A percentile compares a stretch with the other conserved stretches of the same genome.
Evolutionary conservation across 2,113 vertebrate genomes (phyloP).

Genomic region (Tragelaphus scriptus): DNA sequence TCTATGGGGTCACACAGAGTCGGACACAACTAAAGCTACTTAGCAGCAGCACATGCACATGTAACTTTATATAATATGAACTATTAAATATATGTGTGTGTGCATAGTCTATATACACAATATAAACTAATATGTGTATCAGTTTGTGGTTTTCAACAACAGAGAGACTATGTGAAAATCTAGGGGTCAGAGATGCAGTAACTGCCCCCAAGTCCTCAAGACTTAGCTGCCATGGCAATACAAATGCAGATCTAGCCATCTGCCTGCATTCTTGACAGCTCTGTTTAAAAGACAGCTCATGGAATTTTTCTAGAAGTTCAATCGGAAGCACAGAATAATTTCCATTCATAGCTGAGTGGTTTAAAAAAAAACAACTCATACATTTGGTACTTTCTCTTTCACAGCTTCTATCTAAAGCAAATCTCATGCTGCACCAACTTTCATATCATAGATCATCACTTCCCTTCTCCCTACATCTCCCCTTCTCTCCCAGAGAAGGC

Average conservation of each 20-base stretch:
- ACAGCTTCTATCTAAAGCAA: neutral
- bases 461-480: neutral
- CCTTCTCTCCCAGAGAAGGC: neutral
- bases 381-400: neutral
- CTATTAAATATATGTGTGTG: neutral
- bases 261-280: neutral
- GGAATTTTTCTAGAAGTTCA: constrained; percentile 1
- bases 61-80: neutral
- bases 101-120: neutral
- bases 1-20: too few relatives aligned
- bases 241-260: neutral
- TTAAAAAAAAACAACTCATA: neutral
- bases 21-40: too few relatives aligned
- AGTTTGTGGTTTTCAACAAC: neutral
- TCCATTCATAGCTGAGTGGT: neutral
- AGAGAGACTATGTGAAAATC: neutral
- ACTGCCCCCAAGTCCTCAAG: neutral
- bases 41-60: neutral
- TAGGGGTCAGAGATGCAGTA: neutral
- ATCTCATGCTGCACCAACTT: neutral
- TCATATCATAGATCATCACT: neutral
- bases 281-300: neutral
- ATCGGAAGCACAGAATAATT: neutral
- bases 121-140: neutral
- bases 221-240: neutral